Evolutionary conservation across 2,888 invertebrate genomes (phyloP), one percentile per base, ranked within the genome.

Genomic region (Brachycybe producta): DNA sequence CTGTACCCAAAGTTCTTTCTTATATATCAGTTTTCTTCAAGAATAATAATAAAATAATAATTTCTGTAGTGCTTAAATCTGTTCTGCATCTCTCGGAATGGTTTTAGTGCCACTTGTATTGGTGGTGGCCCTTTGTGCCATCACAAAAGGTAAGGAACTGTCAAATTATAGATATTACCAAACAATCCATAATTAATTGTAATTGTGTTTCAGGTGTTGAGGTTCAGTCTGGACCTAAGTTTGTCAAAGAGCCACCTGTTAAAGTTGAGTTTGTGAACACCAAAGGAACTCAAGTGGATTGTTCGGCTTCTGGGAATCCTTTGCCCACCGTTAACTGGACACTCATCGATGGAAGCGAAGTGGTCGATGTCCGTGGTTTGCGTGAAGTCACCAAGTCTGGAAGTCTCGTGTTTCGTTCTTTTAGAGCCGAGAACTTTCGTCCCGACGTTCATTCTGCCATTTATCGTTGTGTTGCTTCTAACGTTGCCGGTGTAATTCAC

Each of bases 381-480:
- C 27, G 49, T 2, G 41, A 39, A 15, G 21, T 49, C 7, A 19
- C 17, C 17, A 7, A 30, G 4, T 27, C 15, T 11, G 41, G 41
- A 19, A 17, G 23, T 3, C 23, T 49, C n/a, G 30, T 28, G 5
- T 41, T 49, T 19, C 19, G 21, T 19, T 15, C 49, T 8, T 49
- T 49, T 17, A 17, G 17, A 30, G 36, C 49, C 23, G 40, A 49
- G 8, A 26, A 49, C 8, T 49, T 28, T 24, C 26, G 49, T 15
- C 38, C 24, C 13, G 49, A 49, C 30, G 27, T 49, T 19, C 49
- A 49, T 21, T 23, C 38, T 17, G 49, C 41, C 5, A 15, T 32
- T 13, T 49, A 49, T 41, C 27, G 49, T 17, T 49, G 49, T 19
- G 26, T 21, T 5, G 49, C 41, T 8, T 30, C 28, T n/a, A 49